phyloP scores from a whole-genome alignment of 2,797 vertebrate genomes.

The Heliangelus exortis region DNA sequence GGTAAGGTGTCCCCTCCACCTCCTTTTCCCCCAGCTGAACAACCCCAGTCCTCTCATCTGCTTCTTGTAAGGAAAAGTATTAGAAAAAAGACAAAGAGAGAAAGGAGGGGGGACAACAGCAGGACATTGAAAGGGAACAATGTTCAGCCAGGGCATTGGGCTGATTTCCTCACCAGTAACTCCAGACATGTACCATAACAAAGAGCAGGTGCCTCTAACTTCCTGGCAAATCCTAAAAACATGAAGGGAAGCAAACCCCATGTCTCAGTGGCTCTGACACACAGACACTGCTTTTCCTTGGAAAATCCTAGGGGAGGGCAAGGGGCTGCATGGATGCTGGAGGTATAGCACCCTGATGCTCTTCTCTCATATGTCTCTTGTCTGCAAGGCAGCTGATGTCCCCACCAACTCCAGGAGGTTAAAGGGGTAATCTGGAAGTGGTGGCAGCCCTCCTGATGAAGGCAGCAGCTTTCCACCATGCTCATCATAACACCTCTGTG shows the following conservation, averaged over 20 bases:
- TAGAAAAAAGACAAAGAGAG: neutral
- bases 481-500: neutral
- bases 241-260: neutral
- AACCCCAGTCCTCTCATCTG: too few species aligned
- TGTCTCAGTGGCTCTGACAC: rapidly evolving
- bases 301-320: neutral
- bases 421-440: neutral
- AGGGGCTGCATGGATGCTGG: neutral
- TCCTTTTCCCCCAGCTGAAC: too few species aligned
- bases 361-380: neutral
- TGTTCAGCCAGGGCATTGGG: neutral
- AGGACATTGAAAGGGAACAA: rapidly evolving
- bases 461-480: neutral
- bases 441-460: neutral
- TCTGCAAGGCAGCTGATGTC: rapidly evolving
- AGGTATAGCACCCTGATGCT: neutral
- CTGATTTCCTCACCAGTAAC: neutral
- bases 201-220: neutral
- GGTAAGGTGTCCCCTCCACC: too few species aligned
- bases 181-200: neutral
- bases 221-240: neutral
- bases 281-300: neutral
- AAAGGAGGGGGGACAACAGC: neutral
- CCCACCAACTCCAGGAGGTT: neutral
- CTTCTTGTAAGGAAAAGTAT: neutral